Evolutionary conservation across 2,797 vertebrate species (phyloP).

Genomic region (Gymnocypris eckloni): DNA sequence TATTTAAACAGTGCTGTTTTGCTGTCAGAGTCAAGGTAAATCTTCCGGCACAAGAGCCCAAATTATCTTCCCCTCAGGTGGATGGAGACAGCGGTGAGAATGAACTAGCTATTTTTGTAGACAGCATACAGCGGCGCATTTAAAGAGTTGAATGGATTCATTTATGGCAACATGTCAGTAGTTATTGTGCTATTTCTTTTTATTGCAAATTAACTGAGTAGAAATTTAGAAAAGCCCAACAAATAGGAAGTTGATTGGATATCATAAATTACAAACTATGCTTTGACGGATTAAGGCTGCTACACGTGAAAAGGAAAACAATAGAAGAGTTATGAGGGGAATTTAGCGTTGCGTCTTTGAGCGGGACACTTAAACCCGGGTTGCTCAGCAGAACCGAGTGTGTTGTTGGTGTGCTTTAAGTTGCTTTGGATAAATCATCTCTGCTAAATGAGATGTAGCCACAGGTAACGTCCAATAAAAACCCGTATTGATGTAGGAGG

Average conservation of each 20-base stretch:
- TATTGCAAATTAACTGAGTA: background rate
- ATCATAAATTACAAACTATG: background rate
- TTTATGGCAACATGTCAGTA: background rate
- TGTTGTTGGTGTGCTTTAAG: background rate
- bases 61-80: conserved; percentile 29
- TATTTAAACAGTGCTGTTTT: conserved; percentile 42
- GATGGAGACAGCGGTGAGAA: background rate
- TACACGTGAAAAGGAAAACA: background rate
- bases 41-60: background rate
- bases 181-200: background rate
- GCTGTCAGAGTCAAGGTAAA: conserved; percentile 31
- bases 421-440: conserved; percentile 19
- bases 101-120: conserved; percentile 23
- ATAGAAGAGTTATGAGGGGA: background rate
- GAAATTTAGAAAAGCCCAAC: background rate
- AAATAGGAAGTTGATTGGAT: background rate
- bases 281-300: background rate
- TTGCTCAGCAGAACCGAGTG: background rate
- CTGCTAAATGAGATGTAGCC: conserved; percentile 11
- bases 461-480: conserved; percentile 16
- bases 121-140: background rate
- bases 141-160: background rate
- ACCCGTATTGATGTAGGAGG: background rate
- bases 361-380: background rate
- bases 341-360: background rate